Evolutionary conservation across 2,888 invertebrate genomes (phyloP), one percentile per base, ranked within the genome.

Genomic region (Keiferia lycopersicella): DNA sequence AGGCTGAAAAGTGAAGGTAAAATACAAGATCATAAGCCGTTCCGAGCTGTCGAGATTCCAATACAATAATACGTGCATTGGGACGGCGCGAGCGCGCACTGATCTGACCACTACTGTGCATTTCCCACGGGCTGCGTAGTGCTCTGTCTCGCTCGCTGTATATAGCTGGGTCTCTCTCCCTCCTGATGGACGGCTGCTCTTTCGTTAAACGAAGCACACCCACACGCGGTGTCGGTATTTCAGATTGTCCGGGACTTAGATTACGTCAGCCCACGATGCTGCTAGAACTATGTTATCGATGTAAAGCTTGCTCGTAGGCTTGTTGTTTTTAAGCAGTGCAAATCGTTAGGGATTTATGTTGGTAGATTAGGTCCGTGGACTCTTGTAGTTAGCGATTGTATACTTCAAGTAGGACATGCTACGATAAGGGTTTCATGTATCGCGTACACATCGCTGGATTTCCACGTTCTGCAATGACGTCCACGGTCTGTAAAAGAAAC

Each of bases 91-190:
- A 91, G 89, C 90, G 88, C 88, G 82, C 82, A 84, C 88, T 86
- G 87, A 86, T 90, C 91, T 88, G 91, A 89, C 91, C 91, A 91
- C 92, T 92, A 91, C 92, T 92, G 92, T 92, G 91, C 92, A 92
- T 88, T 92, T 92, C 92, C 92, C 92, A 92, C 92, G 92, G 88
- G 87, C 86, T 86, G 84, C 82, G 81, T 81, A 78, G 76, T 79
- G 71, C 67, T 71, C 80, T 69, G 73, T 76, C 71, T 79, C 76
- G 69, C 69, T 91, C 81, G 63, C 75, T 76, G 82, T 65, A 76
- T 77, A 84, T 85, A 85, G 83, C 83, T 67, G 66, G 69, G 77
- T 90, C 88, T 71, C 82, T 56, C 39, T 91, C 74, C 20, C 73
- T 69, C 90, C 86, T 88, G 89, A 88, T 88, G 88, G 86, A 91